Conservation (phyloP, 1,140 invertebrate genomes). For the Nebria ingens region DNA sequence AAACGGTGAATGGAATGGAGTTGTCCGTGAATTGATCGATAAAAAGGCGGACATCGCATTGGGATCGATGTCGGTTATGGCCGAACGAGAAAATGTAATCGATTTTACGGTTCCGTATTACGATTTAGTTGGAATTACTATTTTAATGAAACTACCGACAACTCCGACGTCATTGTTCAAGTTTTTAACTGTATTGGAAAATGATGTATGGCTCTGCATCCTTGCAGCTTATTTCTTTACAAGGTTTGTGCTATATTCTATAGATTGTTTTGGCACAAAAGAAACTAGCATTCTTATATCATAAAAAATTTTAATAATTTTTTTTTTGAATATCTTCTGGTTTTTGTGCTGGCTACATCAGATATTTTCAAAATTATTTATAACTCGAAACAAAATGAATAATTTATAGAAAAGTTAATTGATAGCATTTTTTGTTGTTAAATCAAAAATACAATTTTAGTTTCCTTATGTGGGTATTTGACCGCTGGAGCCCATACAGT, state of each 20-base stretch:
- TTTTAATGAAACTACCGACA: slow-evolving; percentile 76
- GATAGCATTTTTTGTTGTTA: too few relatives aligned
- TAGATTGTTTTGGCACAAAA: not conserved
- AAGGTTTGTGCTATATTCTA: slow-evolving; percentile 40
- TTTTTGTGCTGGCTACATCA: too few relatives aligned
- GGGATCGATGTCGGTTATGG: slow-evolving; percentile 83
- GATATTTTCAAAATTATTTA: too few relatives aligned
- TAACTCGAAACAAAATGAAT: too few relatives aligned
- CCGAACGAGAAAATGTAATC: slow-evolving; percentile 86
- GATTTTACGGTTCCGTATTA: slow-evolving; percentile 95
- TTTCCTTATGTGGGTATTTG: slow-evolving; percentile 90
- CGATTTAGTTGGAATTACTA: slow-evolving; percentile 88
- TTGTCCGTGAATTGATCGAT: slow-evolving; percentile 82
- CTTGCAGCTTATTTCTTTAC: slow-evolving; percentile 91
- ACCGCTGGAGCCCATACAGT: slow-evolving; percentile 92
- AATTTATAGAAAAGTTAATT: too few relatives aligned
- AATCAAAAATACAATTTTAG: too few relatives aligned
- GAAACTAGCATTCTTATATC: not conserved
- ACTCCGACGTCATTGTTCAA: slow-evolving; percentile 85
- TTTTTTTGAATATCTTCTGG: too few relatives aligned
- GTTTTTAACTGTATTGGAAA: slow-evolving; percentile 92
- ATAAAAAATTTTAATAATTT: too few relatives aligned
- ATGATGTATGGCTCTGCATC: slow-evolving; percentile 93
- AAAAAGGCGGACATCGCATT: slow-evolving; percentile 86
- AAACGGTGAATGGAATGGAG: slow-evolving; percentile 82